Conservation (phyloP, 2,797 vertebrate genomes). For the Etheostoma perlongum region DNA sequence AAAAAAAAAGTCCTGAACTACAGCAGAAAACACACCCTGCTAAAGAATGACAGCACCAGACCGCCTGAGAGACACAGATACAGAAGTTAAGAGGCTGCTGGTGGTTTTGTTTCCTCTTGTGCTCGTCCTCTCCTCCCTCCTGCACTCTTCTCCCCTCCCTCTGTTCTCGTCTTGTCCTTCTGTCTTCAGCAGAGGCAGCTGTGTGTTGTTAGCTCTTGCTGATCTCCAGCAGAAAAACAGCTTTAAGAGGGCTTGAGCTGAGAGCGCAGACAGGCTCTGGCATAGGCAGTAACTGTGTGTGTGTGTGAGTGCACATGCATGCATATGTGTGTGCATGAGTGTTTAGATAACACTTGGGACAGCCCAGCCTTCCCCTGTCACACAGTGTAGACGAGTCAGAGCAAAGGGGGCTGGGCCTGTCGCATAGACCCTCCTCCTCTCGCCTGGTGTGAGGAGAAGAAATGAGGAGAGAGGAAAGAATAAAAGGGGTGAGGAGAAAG, state of each 20-base stretch:
- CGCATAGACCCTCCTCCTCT: constrained; percentile 69
- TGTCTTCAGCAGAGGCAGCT: constrained; percentile 63
- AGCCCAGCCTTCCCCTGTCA: constrained; percentile 83
- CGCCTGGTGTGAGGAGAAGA: constrained; percentile 22
- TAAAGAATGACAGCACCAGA: constrained; percentile 48
- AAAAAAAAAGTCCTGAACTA: constrained; percentile 64
- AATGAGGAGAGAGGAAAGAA: constrained; percentile 20
- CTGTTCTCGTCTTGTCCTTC: constrained; percentile 50
- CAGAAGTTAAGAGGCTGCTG: constrained; percentile 58
- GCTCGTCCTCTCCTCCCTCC: constrained; percentile 54
- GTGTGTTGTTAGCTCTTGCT: constrained; percentile 66
- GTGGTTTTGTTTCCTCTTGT: constrained; percentile 40
- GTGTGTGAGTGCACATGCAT: constrained; percentile 21
- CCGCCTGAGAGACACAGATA: constrained; percentile 13
- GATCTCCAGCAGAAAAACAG: constrained; percentile 79
- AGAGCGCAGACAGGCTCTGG: constrained; percentile 60
- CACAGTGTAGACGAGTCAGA: constrained; percentile 77
- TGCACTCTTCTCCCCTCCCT: constrained; percentile 45
- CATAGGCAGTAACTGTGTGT: constrained; percentile 51
- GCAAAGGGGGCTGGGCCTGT: constrained; percentile 71
- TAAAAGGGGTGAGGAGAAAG: neutral
- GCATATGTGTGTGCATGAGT: constrained; percentile 40
- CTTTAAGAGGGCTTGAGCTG: constrained; percentile 75
- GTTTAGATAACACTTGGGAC: constrained; percentile 83
- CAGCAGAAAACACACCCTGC: constrained; percentile 44